A percentile compares a stretch with the other conserved stretches of the same genome.
These are phyloP conservation scores for Mycalesis mineus DNA, from an alignment of 2,888 invertebrate species.

Conservation along the genomic window DNA sequence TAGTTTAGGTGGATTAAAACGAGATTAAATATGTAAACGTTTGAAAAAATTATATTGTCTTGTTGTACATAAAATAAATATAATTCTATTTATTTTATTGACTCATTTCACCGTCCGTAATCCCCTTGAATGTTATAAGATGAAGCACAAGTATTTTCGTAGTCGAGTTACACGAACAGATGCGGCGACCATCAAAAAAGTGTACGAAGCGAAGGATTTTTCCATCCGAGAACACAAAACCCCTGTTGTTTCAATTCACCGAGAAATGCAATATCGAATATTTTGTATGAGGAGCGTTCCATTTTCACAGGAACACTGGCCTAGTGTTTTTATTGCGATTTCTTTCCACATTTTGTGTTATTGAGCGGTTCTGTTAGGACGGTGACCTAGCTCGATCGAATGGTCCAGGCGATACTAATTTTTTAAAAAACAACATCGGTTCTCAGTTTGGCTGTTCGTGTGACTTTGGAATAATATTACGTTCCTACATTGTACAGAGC, in stretches of 20 bases:
- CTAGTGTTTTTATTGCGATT: conserved; percentile 20
- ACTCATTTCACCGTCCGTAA: no score
- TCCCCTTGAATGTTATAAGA: not conserved
- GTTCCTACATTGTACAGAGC: no score
- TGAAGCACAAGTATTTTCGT: not conserved
- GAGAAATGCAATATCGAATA: conserved; percentile 27
- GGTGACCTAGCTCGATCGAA: no score
- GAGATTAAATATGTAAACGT: no score
- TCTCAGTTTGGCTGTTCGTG: no score
- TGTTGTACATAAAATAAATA: no score
- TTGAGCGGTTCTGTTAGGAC: not conserved
- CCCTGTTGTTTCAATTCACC: conserved; percentile 29
- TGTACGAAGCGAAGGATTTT: conserved; percentile 24
- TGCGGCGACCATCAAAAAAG: conserved; percentile 11
- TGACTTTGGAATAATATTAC: no score
- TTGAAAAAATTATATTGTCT: no score
- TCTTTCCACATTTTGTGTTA: conserved; percentile 5
- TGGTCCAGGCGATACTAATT: no score
- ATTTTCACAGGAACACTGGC: conserved; percentile 22
- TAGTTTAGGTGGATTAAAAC: no score
- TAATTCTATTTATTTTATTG: no score
- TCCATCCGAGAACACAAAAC: conserved; percentile 29
- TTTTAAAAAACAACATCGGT: no score
- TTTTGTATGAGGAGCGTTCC: conserved; percentile 22
- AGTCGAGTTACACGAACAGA: conserved; percentile 3